Evolutionary conservation across 2,797 vertebrate species (phyloP).

Genomic region (Peromyscus aztecus): DNA sequence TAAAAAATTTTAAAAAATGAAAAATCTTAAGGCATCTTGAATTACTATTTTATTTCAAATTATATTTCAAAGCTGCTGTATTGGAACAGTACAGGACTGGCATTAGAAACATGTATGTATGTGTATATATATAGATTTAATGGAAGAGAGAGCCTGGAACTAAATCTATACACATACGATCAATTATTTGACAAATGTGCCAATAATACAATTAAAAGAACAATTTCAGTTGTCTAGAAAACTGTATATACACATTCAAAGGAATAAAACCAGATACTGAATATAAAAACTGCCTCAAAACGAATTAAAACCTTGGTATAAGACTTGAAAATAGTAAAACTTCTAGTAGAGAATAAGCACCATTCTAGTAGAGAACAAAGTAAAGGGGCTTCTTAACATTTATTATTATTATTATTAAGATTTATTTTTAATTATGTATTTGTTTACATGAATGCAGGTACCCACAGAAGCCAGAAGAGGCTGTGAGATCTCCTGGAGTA

Average conservation of each 20-base stretch:
- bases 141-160: not conserved
- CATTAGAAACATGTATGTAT: not conserved
- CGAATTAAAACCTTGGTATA: not conserved
- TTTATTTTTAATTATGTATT: not conserved
- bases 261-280: not conserved
- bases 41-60: not conserved
- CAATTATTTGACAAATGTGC: not conserved
- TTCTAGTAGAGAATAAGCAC: not conserved
- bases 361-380: not conserved
- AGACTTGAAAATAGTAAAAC: not conserved
- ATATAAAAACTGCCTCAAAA: not conserved
- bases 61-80: not conserved
- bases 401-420: not conserved
- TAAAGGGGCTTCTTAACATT: not conserved
- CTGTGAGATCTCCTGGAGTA: not conserved
- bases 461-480: not conserved
- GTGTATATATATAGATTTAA: not conserved
- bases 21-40: not conserved
- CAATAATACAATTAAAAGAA: not conserved
- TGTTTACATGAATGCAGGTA: not conserved
- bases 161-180: not conserved
- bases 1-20: not conserved
- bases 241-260: not conserved
- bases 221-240: not conserved
- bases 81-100: not conserved